A percentile compares a stretch with the other conserved stretches of the same genome.
Conservation (phyloP, 1,140 invertebrate genomes). For the Pseudomyrmex flavicornis region DNA sequence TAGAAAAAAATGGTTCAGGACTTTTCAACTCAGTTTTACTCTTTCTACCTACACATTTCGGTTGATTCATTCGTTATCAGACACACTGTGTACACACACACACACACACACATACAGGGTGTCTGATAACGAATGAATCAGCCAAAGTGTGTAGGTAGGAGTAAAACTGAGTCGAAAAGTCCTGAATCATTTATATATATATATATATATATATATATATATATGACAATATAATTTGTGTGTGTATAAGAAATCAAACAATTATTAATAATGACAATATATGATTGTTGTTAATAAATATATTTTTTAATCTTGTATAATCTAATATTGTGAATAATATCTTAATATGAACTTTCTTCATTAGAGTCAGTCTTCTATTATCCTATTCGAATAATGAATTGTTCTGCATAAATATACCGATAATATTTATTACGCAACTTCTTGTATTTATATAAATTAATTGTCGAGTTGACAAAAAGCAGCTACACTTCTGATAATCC, state of each 20-base stretch:
- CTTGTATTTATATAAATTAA: constrained; percentile 78
- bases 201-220: not conserved
- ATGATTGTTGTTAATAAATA: constrained; percentile 25
- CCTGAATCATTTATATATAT: too few relatives aligned
- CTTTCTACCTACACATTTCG: too few relatives aligned
- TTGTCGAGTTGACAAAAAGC: constrained; percentile 91
- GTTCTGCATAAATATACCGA: not conserved
- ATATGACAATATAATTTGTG: constrained; percentile 4
- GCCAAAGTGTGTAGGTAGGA: too few relatives aligned
- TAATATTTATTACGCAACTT: constrained; percentile 7
- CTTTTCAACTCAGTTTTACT: too few relatives aligned
- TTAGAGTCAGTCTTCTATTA: not conserved
- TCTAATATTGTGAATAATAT: not conserved
- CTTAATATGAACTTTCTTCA: not conserved
- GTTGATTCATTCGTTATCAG: too few relatives aligned
- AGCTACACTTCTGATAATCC: constrained; percentile 95
- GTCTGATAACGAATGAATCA: too few relatives aligned
- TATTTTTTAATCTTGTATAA: constrained; percentile 51
- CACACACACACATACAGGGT: too few relatives aligned
- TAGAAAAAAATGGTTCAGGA: too few relatives aligned
- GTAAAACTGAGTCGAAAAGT: too few relatives aligned
- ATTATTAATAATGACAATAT: constrained; percentile 24
- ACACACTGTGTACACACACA: too few relatives aligned
- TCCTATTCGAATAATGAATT: not conserved
- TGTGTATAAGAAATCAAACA: constrained; percentile 16